Conservation (phyloP, 30 jellyfish, hydroid and myxozoan genomes). For the Hydra vulgaris region DNA sequence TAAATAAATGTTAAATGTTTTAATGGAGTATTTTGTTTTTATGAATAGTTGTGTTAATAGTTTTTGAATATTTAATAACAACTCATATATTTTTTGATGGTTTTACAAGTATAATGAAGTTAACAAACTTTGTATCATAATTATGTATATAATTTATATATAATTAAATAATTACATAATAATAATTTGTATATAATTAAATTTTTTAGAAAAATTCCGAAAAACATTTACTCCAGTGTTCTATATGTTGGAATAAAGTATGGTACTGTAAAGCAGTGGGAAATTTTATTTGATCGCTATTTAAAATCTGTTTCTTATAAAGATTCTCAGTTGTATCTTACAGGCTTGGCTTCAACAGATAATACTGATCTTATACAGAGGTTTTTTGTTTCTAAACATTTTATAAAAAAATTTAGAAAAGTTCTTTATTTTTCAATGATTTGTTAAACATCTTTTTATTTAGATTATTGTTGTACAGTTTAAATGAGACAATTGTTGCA, state of each 20-base stretch:
- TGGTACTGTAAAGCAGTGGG: neutral
- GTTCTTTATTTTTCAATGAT: neutral
- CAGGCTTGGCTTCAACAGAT: neutral
- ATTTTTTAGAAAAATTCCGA: neutral
- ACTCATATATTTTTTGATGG: too few species aligned
- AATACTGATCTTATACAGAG: neutral
- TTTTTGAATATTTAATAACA: too few species aligned
- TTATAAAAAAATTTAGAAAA: too few species aligned
- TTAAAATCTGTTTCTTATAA: neutral
- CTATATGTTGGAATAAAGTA: neutral
- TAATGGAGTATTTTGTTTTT: too few species aligned
- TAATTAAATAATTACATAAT: too few species aligned
- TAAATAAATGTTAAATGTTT: too few species aligned
- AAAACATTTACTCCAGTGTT: neutral
- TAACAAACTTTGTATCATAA: too few species aligned
- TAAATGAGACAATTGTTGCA: neutral
- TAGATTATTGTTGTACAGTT: neutral
- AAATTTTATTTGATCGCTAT: neutral
- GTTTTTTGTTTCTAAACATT: neutral
- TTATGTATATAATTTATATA: too few species aligned
- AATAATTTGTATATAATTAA: too few species aligned
- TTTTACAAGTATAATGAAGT: too few species aligned
- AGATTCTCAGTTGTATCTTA: neutral
- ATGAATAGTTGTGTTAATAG: too few species aligned
- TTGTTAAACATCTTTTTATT: neutral